Evolutionary conservation across 2,113 vertebrate species (phyloP).

Genomic region (Nipponia nippon): DNA sequence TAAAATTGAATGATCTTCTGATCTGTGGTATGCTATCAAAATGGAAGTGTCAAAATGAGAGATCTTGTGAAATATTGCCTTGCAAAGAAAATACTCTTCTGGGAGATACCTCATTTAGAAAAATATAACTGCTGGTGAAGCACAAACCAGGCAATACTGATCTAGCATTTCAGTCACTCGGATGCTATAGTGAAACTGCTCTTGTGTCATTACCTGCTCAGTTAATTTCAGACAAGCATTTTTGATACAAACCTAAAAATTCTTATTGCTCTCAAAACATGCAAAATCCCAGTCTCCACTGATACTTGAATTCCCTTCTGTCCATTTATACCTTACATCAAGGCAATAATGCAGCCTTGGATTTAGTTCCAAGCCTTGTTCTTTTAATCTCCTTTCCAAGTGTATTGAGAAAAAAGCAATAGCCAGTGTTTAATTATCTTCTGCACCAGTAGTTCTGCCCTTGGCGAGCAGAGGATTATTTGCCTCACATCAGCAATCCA

Average conservation of each 20-base stretch:
- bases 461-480: background rate
- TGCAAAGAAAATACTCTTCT: background rate
- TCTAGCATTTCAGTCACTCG: background rate
- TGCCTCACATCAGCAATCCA: background rate
- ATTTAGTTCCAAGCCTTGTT: constrained; percentile 23
- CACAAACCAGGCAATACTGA: background rate
- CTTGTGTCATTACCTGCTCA: background rate
- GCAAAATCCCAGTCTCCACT: background rate
- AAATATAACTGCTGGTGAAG: background rate
- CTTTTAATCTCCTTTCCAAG: constrained; percentile 4
- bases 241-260: background rate
- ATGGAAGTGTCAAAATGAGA: background rate
- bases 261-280: background rate
- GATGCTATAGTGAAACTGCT: background rate
- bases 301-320: background rate
- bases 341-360: background rate
- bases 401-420: background rate
- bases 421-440: constrained; percentile 33
- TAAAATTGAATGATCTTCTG: background rate
- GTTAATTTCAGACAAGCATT: background rate
- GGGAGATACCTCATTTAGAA: background rate
- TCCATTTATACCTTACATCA: background rate
- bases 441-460: background rate
- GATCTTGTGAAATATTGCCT: background rate
- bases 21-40: background rate